Percentiles rank a stretch among this genome's conserved stretches.
phyloP scores from a whole-genome alignment of 2,797 vertebrate genomes.

The Cuculus canorus region DNA sequence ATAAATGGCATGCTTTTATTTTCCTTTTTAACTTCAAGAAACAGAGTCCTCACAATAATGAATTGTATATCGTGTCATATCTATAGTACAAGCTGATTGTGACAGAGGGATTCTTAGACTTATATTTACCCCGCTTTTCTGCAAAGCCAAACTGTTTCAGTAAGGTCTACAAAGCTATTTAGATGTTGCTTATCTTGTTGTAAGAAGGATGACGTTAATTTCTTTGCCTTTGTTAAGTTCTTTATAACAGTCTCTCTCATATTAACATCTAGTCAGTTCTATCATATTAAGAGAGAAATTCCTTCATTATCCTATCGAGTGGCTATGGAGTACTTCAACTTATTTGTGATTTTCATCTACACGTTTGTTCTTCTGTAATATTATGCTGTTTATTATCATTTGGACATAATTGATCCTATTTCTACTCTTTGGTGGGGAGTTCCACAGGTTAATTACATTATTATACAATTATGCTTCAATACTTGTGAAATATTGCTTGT shows the following conservation, averaged over 20 bases:
- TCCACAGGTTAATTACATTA: not conserved
- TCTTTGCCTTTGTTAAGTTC: not conserved
- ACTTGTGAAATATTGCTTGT: not conserved
- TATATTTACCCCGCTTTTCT: not conserved
- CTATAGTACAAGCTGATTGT: not conserved
- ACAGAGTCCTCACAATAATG: not conserved
- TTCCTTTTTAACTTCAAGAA: not conserved
- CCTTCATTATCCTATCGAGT: not conserved
- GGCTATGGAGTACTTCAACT: not conserved
- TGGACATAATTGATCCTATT: not conserved
- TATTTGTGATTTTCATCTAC: not conserved
- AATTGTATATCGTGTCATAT: not conserved
- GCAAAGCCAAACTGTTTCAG: not conserved
- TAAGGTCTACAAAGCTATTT: not conserved
- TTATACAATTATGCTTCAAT: not conserved
- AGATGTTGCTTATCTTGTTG: not conserved
- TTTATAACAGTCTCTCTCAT: not conserved
- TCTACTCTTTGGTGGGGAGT: not conserved
- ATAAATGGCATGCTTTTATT: not conserved
- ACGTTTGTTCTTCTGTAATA: constrained; percentile 27
- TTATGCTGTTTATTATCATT: not conserved
- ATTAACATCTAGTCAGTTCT: not conserved
- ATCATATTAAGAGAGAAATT: not conserved
- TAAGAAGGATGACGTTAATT: not conserved
- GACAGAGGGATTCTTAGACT: not conserved